Percentiles rank a stretch among this genome's conserved stretches.
phyloP scores from a whole-genome alignment of 2,888 invertebrate genomes.

The Liposcelis brunnea region DNA sequence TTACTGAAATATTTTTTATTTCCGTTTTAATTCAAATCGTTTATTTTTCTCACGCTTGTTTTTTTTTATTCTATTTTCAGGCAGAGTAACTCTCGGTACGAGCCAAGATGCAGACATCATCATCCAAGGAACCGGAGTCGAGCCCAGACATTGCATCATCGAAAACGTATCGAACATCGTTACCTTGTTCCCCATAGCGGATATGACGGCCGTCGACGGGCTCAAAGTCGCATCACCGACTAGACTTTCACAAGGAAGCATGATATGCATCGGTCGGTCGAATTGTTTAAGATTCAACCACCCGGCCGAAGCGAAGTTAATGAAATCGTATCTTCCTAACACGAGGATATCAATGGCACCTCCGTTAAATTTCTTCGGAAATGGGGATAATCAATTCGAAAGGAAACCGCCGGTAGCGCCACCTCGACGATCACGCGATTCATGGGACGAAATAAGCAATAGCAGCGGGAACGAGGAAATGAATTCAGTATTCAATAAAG shows the following conservation, averaged over 20 bases:
- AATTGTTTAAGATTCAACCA: slow-evolving; percentile 87
- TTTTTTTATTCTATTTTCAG: slow-evolving; percentile 30
- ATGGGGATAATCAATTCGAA: slow-evolving; percentile 25
- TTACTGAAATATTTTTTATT: too few species aligned
- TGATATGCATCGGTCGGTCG: slow-evolving; percentile 78
- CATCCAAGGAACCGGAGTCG: slow-evolving; percentile 72
- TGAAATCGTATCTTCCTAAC: slow-evolving; percentile 67
- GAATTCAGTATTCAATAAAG: slow-evolving; percentile 47
- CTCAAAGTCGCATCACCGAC: slow-evolving; percentile 50
- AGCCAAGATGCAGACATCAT: slow-evolving; percentile 65
- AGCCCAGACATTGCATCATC: slow-evolving; percentile 69
- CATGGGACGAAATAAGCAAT: slow-evolving; percentile 28
- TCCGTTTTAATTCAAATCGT: too few species aligned
- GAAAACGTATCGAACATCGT: slow-evolving; percentile 72
- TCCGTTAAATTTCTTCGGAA: background rate
- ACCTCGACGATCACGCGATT: slow-evolving; percentile 36
- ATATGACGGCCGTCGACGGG: slow-evolving; percentile 57
- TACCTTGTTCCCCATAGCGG: slow-evolving; percentile 58
- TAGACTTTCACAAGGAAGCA: slow-evolving; percentile 71
- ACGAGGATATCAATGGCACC: slow-evolving; percentile 64
- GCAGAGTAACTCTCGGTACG: slow-evolving; percentile 65
- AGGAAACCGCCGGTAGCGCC: slow-evolving; percentile 49
- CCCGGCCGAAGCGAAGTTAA: slow-evolving; percentile 72
- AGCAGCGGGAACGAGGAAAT: slow-evolving; percentile 34
- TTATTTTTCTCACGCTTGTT: too few species aligned